A percentile compares a stretch with the other conserved stretches of the same genome.
phyloP scores from a whole-genome alignment of 2,113 vertebrate species.

The Megaceryle maxima region DNA sequence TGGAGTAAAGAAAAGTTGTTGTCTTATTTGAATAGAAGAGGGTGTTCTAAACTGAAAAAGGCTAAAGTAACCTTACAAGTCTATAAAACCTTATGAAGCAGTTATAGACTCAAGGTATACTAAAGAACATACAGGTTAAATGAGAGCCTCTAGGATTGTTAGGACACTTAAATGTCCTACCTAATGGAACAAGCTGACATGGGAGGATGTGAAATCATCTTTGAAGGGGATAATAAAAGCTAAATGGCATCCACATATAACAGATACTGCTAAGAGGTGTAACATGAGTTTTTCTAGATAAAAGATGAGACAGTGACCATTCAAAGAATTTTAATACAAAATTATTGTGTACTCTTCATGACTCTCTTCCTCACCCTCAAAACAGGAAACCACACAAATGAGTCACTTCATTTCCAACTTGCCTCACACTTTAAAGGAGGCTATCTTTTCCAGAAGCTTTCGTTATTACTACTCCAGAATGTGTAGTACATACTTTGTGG shows the following conservation, averaged over 20 bases:
- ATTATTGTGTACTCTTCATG: neutral
- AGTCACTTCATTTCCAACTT: neutral
- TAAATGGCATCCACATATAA: neutral
- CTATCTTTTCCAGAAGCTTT: neutral
- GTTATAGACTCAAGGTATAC: neutral
- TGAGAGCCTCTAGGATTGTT: neutral
- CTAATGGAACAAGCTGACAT: neutral
- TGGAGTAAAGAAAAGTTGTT: neutral
- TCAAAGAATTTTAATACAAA: neutral
- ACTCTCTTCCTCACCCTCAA: neutral
- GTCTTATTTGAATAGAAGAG: neutral
- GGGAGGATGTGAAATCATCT: neutral
- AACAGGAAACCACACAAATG: neutral
- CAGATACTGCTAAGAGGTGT: neutral
- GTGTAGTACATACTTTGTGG: neutral
- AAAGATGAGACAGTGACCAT: neutral
- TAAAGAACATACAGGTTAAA: neutral
- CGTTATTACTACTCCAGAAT: neutral
- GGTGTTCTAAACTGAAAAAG: neutral
- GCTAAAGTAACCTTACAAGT: neutral
- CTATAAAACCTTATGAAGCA: neutral
- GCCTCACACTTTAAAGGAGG: neutral
- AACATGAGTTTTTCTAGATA: neutral
- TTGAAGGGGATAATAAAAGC: neutral
- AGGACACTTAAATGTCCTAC: neutral